Conservation (phyloP, 2,113 vertebrate genomes). For the Naja naja region DNA sequence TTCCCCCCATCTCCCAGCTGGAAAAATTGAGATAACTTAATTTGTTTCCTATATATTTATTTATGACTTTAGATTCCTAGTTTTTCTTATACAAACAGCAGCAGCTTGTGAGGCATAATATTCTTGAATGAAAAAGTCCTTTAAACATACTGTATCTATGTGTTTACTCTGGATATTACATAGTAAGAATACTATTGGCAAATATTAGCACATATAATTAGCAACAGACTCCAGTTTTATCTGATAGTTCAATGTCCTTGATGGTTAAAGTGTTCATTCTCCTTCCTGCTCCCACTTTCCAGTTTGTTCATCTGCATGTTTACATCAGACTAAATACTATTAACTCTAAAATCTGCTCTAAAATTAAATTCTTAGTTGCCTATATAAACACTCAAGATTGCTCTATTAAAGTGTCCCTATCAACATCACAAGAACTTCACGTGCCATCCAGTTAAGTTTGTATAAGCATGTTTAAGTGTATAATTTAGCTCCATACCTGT, state of each 20-base stretch:
- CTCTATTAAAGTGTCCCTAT: background rate
- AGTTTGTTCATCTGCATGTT: background rate
- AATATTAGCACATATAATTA: background rate
- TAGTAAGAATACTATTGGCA: background rate
- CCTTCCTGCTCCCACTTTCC: background rate
- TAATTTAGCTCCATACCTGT: background rate
- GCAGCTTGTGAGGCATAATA: background rate
- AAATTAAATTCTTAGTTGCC: background rate
- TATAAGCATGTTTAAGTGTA: background rate
- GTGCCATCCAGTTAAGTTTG: background rate
- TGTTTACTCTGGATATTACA: background rate
- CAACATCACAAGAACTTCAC: background rate
- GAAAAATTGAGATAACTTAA: background rate
- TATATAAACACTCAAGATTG: background rate
- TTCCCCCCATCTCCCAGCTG: background rate
- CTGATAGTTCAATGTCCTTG: background rate
- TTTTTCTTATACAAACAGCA: background rate
- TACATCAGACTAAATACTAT: background rate
- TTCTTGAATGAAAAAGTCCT: background rate
- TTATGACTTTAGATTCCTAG: background rate
- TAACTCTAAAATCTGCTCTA: background rate
- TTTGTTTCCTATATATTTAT: background rate
- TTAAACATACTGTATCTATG: background rate
- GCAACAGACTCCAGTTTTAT: background rate
- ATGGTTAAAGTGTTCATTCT: background rate